Evolutionary conservation across 2,113 vertebrate genomes (phyloP), one percentile per base, ranked within the genome.

Genomic region (Mustelus asterias): DNA sequence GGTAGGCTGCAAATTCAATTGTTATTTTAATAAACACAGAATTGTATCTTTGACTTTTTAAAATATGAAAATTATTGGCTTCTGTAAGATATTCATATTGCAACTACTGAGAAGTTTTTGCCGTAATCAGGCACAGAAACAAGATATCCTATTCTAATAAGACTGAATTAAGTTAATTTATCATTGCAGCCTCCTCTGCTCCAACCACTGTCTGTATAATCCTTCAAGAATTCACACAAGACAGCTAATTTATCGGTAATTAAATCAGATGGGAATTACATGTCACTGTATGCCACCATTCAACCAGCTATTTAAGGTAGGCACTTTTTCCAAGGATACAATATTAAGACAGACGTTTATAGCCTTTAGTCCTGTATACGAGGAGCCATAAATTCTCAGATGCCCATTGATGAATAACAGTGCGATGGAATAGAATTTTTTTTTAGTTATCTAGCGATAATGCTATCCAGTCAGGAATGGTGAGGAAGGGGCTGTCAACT

Each of bases 221-320:
- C 60, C 37, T 1, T 65, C 41, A 44, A 67, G 95, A 89, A 85
- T 96, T 44, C 41, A 96, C 63, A 96, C 63, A 67, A 37, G 33
- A 69, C 95, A 96, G 83, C 83, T n/a, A 96, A 29, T 67, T 96
- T 70, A 90, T 90, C 95, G 90, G 85, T 88, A 96, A 90, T 96
- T 96, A 80, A 96, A 90, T 96, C 95, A 89, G 69, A 70, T 70
- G 95, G 95, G 60, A 70, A 26, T 88, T 67, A 33, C 58, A 54
- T 90, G 60, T 90, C 83, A 88, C 37, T 89, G 26, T 48, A 18
- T 48, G 58, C 37, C 7, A 24, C 22, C 44, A 14, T 96, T 85
- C 65, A 89, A 89, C 22, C 10, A 33, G 26, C 54, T 89, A 29
- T 89, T 89, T 60, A 44, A 89, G 48, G 48, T 33, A 58, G 44